phyloP scores from a whole-genome alignment of 2,113 vertebrate genomes.

The Pelobates fuscus region DNA sequence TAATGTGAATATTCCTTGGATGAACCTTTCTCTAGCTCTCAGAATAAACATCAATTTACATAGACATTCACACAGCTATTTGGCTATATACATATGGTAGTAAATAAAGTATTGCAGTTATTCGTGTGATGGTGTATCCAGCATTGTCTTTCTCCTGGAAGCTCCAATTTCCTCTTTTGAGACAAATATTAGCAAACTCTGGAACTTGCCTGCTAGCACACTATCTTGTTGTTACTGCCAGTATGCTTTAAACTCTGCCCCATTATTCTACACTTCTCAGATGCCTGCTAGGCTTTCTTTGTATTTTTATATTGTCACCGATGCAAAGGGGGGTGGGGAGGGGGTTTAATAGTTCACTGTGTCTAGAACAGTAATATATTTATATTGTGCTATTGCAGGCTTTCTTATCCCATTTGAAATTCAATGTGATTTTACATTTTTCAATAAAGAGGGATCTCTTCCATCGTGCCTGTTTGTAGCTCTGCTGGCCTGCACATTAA shows the following conservation, averaged over 20 bases:
- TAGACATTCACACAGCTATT: no score
- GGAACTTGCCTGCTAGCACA: conserved; percentile 52
- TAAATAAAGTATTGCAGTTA: no score
- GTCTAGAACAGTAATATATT: conserved; percentile 60
- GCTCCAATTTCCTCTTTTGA: conserved; percentile 51
- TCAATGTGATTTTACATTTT: conserved; percentile 55
- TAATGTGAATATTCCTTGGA: no score
- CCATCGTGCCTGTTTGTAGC: conserved; percentile 19
- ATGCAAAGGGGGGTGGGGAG: conserved; percentile 56
- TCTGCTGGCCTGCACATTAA: conserved; percentile 2
- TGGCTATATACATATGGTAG: no score
- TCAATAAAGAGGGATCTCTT: conserved; percentile 51
- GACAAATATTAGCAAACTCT: conserved; percentile 54
- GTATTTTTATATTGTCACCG: conserved; percentile 56
- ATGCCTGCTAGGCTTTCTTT: conserved; percentile 55
- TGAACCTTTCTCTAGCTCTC: no score
- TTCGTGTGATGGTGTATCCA: no score
- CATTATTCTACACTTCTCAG: conserved; percentile 53
- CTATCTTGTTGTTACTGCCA: conserved; percentile 48
- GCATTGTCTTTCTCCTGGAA: conserved; percentile 42
- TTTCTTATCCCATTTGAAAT: conserved; percentile 51
- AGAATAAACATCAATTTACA: no score
- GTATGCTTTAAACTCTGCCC: conserved; percentile 56
- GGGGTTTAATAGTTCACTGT: conserved; percentile 69
- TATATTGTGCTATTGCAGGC: conserved; percentile 53